Evolutionary conservation across 2,888 invertebrate genomes (phyloP), one percentile per base, ranked within the genome.

Genomic region (Horisme vitalbata): DNA sequence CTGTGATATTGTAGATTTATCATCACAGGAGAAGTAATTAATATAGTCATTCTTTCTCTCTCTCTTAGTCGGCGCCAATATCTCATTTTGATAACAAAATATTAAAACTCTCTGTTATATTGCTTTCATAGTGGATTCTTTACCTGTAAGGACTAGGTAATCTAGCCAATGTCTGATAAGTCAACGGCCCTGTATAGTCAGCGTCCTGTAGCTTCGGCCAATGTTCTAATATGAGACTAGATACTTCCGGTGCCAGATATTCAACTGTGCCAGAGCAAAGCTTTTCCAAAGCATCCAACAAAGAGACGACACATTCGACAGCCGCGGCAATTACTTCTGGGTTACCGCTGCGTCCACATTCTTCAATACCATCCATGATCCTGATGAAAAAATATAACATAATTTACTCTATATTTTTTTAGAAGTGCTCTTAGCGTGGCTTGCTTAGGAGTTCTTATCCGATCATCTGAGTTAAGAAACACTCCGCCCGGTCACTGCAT

Each of bases 291-390:
- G 97, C 95, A 21, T 95, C 94, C 15, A 98, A 83, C 53, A 98
- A 90, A 0, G 96, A 94, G 3, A 95, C 95, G 37, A 96, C 94
- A 63, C 96, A 96, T 61, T 95, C 95, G 0, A 96, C 94, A 55
- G 95, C 95, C 0, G 95, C 94, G 34, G 94, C 91, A n/a, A 96
- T 87, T 3, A 95, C 93, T 49, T 93, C 92, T 9, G 95, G 93
- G 55, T 95, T 95, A 35, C 93, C 94, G 53, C 94, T 94, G 57
- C 94, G 93, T n/a, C 96, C 95, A 48, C 96, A 96, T 82, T 98
- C 97, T 81, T 97, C 96, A 74, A 97, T 95, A 0, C 97, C 96
- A 71, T 98, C 97, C 92, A 97, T 95, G 61, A 97, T 94, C 65
- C 97, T 89, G 46, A 0, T 63, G 68, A n/a, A 18, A 6, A 18